Conservation (phyloP, 2,797 vertebrate genomes). For the Macropodus opercularis region DNA sequence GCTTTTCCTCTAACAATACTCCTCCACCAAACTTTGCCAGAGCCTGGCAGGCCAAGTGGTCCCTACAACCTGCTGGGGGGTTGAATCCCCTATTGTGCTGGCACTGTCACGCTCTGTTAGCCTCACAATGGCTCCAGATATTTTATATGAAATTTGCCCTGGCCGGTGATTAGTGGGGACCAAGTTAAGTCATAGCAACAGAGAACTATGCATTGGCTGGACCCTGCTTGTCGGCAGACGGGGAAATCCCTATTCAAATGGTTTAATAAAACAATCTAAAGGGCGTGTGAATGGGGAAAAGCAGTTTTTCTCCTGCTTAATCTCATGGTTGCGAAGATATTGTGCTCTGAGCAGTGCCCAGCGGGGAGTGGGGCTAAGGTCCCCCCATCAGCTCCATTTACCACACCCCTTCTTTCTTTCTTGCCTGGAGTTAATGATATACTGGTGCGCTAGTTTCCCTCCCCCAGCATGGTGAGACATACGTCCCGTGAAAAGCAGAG, state of each 20-base stretch:
- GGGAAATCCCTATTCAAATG: constrained; percentile 98
- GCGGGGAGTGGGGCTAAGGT: constrained; percentile 91
- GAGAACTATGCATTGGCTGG: constrained; percentile 95
- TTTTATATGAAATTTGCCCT: constrained; percentile 99
- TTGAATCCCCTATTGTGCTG: constrained; percentile 96
- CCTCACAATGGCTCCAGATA: constrained; percentile 93
- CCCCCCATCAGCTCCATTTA: constrained; percentile 92
- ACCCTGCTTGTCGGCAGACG: constrained; percentile 91
- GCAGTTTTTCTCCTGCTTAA: constrained; percentile 97
- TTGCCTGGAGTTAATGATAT: constrained; percentile 94
- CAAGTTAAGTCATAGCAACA: constrained; percentile 99
- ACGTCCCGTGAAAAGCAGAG: constrained; percentile 87
- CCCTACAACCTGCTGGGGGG: constrained; percentile 95
- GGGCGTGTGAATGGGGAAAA: constrained; percentile 99
- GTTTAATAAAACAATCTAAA: constrained; percentile 98
- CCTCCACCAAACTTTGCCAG: constrained; percentile 75
- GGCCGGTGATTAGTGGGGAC: constrained; percentile 97
- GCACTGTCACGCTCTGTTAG: constrained; percentile 95
- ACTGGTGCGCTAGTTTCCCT: constrained; percentile 87
- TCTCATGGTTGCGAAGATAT: constrained; percentile 97
- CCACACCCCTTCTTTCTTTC: constrained; percentile 90
- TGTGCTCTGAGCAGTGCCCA: constrained; percentile 91
- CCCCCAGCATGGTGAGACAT: constrained; percentile 89
- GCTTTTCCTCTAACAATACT: constrained; percentile 77
- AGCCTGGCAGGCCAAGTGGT: constrained; percentile 89